A percentile compares a stretch with the other conserved stretches of the same genome.
Conservation (phyloP, 2,113 vertebrate species). For the Antigone vipio region DNA sequence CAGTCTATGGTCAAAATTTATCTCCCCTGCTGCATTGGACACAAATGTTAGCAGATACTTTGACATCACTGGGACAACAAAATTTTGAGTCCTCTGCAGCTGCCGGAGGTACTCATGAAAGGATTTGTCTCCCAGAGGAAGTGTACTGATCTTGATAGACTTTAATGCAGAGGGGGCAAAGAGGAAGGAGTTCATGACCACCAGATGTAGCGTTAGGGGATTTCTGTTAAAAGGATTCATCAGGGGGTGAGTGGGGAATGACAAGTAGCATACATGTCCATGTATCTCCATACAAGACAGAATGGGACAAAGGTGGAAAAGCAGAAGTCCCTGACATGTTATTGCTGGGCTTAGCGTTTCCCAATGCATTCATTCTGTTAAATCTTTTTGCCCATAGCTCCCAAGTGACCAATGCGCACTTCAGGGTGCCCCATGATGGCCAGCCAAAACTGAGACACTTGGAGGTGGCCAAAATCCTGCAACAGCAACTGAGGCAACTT, state of each 20-base stretch:
- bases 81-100: not conserved
- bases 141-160: not conserved
- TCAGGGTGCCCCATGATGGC: not conserved
- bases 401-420: too few relatives aligned
- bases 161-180: not conserved
- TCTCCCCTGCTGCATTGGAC: not conserved
- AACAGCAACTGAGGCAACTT: not conserved
- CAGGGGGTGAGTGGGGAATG: not conserved
- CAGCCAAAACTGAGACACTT: not conserved
- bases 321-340: not conserved
- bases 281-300: not conserved
- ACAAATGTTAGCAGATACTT: not conserved
- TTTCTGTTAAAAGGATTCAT: not conserved
- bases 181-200: not conserved
- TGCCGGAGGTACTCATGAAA: not conserved
- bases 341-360: not conserved
- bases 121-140: not conserved
- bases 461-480: not conserved
- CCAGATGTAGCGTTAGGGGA: not conserved
- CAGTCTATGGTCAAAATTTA: not conserved
- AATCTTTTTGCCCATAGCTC: not conserved
- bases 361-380: not conserved
- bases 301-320: not conserved
- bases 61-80: not conserved
- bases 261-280: not conserved